Evolutionary conservation across 1,140 invertebrate genomes (phyloP), one percentile per base, ranked within the genome.

Genomic region (Apis florea): DNA sequence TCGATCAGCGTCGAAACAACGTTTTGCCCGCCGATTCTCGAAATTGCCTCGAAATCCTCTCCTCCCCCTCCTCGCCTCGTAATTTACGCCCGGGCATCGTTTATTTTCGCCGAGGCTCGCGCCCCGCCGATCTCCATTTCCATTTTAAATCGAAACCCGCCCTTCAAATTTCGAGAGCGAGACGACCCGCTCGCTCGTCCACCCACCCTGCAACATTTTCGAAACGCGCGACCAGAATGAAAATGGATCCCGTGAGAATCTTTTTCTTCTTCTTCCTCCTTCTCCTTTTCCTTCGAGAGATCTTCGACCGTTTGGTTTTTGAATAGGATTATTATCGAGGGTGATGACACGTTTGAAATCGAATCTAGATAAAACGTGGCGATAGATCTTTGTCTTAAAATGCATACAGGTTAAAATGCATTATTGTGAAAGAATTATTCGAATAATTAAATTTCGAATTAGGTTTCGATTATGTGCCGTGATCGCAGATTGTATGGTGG

Each of bases 121-220:
- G 19, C 64, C 11, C 13, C 12, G 8, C 66, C 24, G 61, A 6
- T 61, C 59, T 63, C 40, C 68, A 85, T 85, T 85, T 85, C 77
- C 84, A 85, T 85, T 84, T 72, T 63, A 82, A 67, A 72, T 70
- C n/a, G 64, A 49, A n/a, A 40, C 31, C 53, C 56, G 31, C 51
- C 63, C 74, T 64, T 79, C 59, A 81, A 85, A 84, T 72, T 51
- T 61, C 59, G n/a, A n/a, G n/a, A n/a, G n/a, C 59, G 59, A 61
- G 13, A n/a, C 59, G n/a, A 8, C 13, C 72, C 47, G 15, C n/a
- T n/a, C n/a, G n/a, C n/a, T n/a, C 24, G 12, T 3, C 9, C 11
- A 61, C 67, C 26, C 51, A 53, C 5, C 31, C 31, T 56, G 19
- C 58, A 74, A 66, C n/a, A 71, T 66, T 83, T 68, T 68, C 47